Evolutionary conservation across 2,888 invertebrate genomes (phyloP).

Genomic region (Yponomeuta plumbellus): DNA sequence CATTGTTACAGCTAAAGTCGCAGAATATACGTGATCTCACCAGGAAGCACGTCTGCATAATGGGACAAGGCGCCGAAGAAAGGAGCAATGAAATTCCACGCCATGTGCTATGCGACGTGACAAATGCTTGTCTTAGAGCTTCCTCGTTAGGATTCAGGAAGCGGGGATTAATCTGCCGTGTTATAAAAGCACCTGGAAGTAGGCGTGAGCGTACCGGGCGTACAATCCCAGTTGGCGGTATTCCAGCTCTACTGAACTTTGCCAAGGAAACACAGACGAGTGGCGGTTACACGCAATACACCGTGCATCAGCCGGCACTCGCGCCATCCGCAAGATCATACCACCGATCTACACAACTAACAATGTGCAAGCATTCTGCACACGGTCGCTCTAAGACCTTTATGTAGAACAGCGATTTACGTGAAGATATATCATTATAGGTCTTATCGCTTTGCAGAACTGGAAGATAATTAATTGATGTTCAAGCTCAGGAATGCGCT

Average conservation of each 20-base stretch:
- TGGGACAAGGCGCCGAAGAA: constrained; percentile 41
- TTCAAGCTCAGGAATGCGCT: constrained; percentile 3
- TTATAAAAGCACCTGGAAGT: constrained; percentile 55
- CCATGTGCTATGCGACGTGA: not conserved
- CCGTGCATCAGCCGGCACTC: constrained; percentile 24
- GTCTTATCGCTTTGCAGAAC: constrained; percentile 10
- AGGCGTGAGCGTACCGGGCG: constrained; percentile 26
- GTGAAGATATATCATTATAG: not conserved
- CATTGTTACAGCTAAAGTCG: constrained; percentile 34
- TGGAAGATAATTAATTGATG: constrained; percentile 18
- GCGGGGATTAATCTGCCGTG: constrained; percentile 6
- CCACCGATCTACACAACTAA: not conserved
- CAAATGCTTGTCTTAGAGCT: constrained; percentile 10
- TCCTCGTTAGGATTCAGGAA: constrained; percentile 12
- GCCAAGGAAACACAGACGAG: constrained; percentile 57
- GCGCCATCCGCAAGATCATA: constrained; percentile 18
- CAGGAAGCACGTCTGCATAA: constrained; percentile 50
- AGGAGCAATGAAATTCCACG: constrained; percentile 43
- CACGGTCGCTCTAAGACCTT: not conserved
- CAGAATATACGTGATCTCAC: constrained; percentile 59
- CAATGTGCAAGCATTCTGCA: not conserved
- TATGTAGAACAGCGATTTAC: not conserved
- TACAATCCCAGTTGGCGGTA: constrained; percentile 57
- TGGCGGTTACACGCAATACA: constrained; percentile 41
- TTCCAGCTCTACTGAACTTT: constrained; percentile 74